Conservation (phyloP, 2,797 vertebrate genomes). For the Pseudopleuronectes americanus region DNA sequence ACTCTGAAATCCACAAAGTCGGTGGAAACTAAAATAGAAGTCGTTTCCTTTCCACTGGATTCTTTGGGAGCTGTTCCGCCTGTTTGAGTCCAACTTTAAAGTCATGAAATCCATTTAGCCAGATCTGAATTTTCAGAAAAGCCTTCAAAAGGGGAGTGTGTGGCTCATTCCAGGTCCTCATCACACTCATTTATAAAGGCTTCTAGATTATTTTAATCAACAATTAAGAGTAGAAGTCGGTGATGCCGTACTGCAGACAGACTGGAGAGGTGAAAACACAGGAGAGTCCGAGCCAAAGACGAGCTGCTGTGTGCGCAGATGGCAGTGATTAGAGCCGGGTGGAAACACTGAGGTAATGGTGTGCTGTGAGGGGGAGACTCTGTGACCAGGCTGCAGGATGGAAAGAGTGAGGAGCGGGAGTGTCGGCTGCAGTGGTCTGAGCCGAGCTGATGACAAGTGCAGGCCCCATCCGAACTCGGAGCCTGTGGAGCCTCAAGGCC, state of each 20-base stretch:
- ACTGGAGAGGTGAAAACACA: conserved; percentile 42
- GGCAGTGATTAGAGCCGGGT: conserved; percentile 77
- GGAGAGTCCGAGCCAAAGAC: conserved; percentile 52
- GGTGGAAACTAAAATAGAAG: conserved; percentile 41
- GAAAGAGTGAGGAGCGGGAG: conserved; percentile 72
- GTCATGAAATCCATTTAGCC: conserved; percentile 37
- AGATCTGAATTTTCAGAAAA: conserved; percentile 22
- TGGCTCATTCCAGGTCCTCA: conserved; percentile 14
- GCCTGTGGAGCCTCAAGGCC: conserved; percentile 76
- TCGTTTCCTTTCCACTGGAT: conserved; percentile 38
- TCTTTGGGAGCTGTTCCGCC: conserved; percentile 28
- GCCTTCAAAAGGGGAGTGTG: conserved; percentile 1
- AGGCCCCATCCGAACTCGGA: conserved; percentile 65
- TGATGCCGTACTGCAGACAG: conserved; percentile 50
- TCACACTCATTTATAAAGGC: conserved; percentile 25
- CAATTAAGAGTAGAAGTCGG: conserved; percentile 34
- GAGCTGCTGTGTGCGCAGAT: conserved; percentile 78
- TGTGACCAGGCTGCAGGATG: conserved; percentile 59
- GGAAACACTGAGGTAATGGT: conserved; percentile 81
- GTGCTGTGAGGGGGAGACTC: conserved; percentile 60
- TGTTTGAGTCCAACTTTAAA: conserved; percentile 37
- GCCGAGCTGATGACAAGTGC: conserved; percentile 75
- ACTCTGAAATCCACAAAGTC: conserved; percentile 50
- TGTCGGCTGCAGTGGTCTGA: conserved; percentile 69
- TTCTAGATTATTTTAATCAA: conserved; percentile 32